phyloP scores from a whole-genome alignment of 2,888 invertebrate species.

The Octonoba sinensis region DNA sequence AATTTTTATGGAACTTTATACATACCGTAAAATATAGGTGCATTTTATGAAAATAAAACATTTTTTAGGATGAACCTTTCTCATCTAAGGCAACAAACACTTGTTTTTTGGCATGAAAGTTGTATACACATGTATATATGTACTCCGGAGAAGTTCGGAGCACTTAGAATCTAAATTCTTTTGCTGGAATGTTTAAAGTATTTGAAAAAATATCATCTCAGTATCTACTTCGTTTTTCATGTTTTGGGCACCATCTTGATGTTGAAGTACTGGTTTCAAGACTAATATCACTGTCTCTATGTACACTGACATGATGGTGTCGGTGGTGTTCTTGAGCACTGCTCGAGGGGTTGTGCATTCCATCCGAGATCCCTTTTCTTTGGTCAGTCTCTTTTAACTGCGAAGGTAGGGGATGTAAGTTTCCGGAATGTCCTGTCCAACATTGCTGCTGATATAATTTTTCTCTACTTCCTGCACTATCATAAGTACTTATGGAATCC shows the following conservation, averaged over 20 bases:
- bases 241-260: slow-evolving; percentile 53
- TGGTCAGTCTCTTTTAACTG: slow-evolving; percentile 16
- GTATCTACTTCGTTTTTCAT: slow-evolving; percentile 42
- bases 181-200: too few species aligned
- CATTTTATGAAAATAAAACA: too few species aligned
- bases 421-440: slow-evolving; percentile 44
- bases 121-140: too few species aligned
- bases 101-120: too few species aligned
- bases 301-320: slow-evolving; percentile 26
- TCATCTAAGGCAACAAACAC: too few species aligned
- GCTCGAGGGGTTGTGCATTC: neutral
- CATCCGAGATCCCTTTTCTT: slow-evolving; percentile 1
- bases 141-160: too few species aligned
- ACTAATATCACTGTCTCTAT: slow-evolving; percentile 54
- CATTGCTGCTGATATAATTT: slow-evolving; percentile 56
- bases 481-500: slow-evolving; percentile 59
- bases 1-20: too few species aligned
- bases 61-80: too few species aligned
- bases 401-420: slow-evolving; percentile 3
- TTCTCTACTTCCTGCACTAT: slow-evolving; percentile 55
- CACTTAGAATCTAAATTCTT: too few species aligned
- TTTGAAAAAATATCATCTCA: neutral
- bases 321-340: slow-evolving; percentile 39
- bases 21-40: too few species aligned
- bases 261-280: slow-evolving; percentile 46